Conservation (phyloP, 37 sponge, comb jelly and placozoan species). For the Axinella damicornis region DNA sequence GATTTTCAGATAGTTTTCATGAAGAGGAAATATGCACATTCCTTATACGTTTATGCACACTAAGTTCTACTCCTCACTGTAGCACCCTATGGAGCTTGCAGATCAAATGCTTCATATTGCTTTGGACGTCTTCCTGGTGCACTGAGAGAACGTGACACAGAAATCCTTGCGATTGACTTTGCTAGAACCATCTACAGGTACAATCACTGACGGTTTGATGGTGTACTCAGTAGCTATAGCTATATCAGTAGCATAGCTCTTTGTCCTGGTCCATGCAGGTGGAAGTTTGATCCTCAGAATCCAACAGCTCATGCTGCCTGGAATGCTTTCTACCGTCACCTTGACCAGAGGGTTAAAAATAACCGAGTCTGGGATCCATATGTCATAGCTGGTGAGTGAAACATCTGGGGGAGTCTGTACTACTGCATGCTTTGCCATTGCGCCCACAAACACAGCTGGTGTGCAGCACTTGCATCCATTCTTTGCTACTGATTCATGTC, state of each 20-base stretch:
- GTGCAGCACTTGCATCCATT: too few relatives aligned
- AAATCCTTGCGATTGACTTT: conserved; percentile 13
- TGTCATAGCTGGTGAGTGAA: neutral
- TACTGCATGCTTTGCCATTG: too few relatives aligned
- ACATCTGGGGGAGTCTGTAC: too few relatives aligned
- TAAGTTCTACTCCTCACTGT: neutral
- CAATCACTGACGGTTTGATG: neutral
- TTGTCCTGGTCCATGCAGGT: conserved; percentile 2
- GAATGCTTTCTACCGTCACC: conserved; percentile 18
- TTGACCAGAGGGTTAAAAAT: neutral
- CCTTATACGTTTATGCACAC: neutral
- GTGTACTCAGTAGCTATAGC: neutral
- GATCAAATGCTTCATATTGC: neutral
- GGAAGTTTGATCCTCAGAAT: conserved; percentile 15
- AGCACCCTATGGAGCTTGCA: conserved; percentile 29
- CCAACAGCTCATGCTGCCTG: conserved; percentile 34
- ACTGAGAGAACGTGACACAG: conserved; percentile 2
- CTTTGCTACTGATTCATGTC: too few relatives aligned
- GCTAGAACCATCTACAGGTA: conserved; percentile 10
- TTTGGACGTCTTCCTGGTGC: conserved; percentile 24
- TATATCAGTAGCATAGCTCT: too few relatives aligned
- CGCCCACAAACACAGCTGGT: too few relatives aligned
- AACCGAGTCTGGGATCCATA: neutral
- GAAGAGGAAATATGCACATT: too few relatives aligned
- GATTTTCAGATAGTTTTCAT: neutral